Evolutionary conservation across 2,888 invertebrate genomes (phyloP), one percentile per base, ranked within the genome.

Genomic region (Tetheella fluctuosa): DNA sequence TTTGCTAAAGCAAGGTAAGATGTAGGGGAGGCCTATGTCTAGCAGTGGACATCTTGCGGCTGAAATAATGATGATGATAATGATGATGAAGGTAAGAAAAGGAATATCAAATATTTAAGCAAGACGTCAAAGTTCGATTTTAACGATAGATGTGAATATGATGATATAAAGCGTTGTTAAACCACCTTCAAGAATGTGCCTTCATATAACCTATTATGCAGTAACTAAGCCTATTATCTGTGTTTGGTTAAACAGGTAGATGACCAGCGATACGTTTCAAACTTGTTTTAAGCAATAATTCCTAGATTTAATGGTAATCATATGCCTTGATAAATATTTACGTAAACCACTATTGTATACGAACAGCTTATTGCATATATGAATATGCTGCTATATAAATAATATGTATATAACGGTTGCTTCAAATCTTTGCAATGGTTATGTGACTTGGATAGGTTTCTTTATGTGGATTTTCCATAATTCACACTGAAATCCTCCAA

Each of bases 241-340:
- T 64, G 68, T 78, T 77, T 66, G 77, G 79, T 60, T 39, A 78
- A 69, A 75, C 77, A 73, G 79, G 78, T 79, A 76, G 72, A 34
- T 34, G 30, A 17, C 20, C 54, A 20, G 54, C 12, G 2, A 53
- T 15, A 39, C n/a, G 15, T 17, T 20, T 10, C 48, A 20, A 25
- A 54, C 30, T 37, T 55, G 55, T 23, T 23, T n/a, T 23, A 13
- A 23, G 55, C 55, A 55, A 20, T 55, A 48, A 34, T 34, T 28
- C 55, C 55, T 28, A 55, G 20, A 20, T 17, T 55, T 13, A 13
- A 55, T 55, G 37, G 20, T 55, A 55, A 55, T 55, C 13, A 20
- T 12, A 37, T 55, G 55, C 23, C 15, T 55, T 20, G 28, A 52
- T 23, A 13, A 10, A 53, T 25, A 15, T 53, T 15, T 39, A 39